Conservation (phyloP, 2,888 invertebrate genomes). For the Congeria kusceri region DNA sequence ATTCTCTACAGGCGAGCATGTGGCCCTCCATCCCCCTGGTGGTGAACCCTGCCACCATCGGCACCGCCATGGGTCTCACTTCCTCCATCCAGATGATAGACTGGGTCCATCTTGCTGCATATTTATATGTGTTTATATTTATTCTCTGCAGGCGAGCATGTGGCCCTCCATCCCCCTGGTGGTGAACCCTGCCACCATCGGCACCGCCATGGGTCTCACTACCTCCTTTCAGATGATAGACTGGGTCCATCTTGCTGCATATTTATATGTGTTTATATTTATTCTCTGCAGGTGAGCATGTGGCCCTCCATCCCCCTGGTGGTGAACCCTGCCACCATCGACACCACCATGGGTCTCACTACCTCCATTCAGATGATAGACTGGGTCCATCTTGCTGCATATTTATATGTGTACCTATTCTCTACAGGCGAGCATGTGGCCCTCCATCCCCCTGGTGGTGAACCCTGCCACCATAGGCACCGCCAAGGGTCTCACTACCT, state of each 20-base stretch:
- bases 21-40: conserved; percentile 86
- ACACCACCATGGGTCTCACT: conserved; percentile 85
- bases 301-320: conserved; percentile 86
- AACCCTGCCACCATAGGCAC: conserved; percentile 85
- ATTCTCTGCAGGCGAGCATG: conserved; percentile 84
- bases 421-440: conserved; percentile 84
- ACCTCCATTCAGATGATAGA: conserved; percentile 86
- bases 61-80: conserved; percentile 85
- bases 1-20: conserved; percentile 80
- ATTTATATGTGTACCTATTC: too few relatives aligned
- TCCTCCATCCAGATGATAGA: conserved; percentile 85
- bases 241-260: too few relatives aligned
- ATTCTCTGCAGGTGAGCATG: conserved; percentile 84
- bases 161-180: conserved; percentile 86
- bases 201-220: conserved; percentile 85
- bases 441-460: conserved; percentile 85
- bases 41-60: conserved; percentile 84
- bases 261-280: too few relatives aligned
- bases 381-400: too few relatives aligned
- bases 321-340: conserved; percentile 84
- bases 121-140: too few relatives aligned
- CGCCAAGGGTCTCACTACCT: conserved; percentile 85
- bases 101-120: too few relatives aligned
- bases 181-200: conserved; percentile 84
- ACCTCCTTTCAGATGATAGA: conserved; percentile 86